Evolutionary conservation across 2,113 vertebrate species (phyloP), one percentile per base, ranked within the genome.

Genomic region (Trogon melanurus): DNA sequence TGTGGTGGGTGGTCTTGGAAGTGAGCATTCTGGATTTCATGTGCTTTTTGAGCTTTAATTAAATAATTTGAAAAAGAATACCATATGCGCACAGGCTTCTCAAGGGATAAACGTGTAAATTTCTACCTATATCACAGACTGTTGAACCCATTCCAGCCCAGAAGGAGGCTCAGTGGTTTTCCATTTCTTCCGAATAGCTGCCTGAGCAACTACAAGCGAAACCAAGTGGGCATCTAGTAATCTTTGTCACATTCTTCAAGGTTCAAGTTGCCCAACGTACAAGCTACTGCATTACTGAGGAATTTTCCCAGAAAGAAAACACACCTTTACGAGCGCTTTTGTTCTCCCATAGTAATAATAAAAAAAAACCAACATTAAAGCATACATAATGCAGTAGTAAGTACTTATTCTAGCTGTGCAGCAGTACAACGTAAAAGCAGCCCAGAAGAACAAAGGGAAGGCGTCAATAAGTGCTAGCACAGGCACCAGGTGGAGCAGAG

Each of bases 1-100:
- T 66, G 51, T 66, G 19, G 58, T 93, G 88, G 79, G 67, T 95
- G 71, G 76, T 88, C 81, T 91, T 29, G 38, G 82, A 94, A 96
- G 88, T 78, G 71, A 91, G 79, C 54, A 91, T 94, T 97, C 75
- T 60, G 56, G 62, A 80, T 88, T 83, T 94, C 91, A 74, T 57
- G 44, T 62, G 60, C 44, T 95, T 93, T 95, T 89, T 70, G 64
- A 89, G 87, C 44, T 94, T 90, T 96, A 91, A 95, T 91, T 91
- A 90, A 96, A 91, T 85, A 93, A 95, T 94, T 85, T 85, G 70
- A 62, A 83, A 79, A 94, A 93, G 78, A 85, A 94, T 85, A 85
- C 64, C 82, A 80, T 85, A 89, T 95, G 93, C 66, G 64, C 51
- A 74, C 44, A 82, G 66, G 26, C 50, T 91, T 93, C 92, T 95